Conservation (phyloP, 2,797 vertebrate genomes). For the Cetoscarus ocellatus region DNA sequence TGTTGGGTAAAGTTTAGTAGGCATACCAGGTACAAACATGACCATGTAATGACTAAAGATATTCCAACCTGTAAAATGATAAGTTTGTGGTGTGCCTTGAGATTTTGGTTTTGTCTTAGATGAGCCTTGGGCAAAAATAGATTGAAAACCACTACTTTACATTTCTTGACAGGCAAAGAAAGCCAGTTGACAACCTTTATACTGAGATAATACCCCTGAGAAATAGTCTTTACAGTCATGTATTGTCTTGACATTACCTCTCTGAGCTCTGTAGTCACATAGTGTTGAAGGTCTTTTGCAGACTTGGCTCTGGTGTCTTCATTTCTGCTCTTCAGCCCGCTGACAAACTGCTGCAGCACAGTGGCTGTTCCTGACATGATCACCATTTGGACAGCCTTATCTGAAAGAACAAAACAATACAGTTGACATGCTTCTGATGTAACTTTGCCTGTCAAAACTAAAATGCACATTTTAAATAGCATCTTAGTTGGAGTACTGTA, state of each 20-base stretch:
- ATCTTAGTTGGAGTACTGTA: neutral
- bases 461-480: neutral
- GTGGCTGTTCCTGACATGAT: constrained; percentile 94
- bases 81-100: too few relatives aligned
- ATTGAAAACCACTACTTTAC: too few relatives aligned
- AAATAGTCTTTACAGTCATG: too few relatives aligned
- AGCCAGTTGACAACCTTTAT: too few relatives aligned
- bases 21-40: too few relatives aligned
- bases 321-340: constrained; percentile 94
- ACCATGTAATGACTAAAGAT: too few relatives aligned
- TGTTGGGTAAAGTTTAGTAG: too few relatives aligned
- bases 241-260: constrained; percentile 83
- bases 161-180: too few relatives aligned
- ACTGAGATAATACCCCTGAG: too few relatives aligned
- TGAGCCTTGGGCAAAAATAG: too few relatives aligned
- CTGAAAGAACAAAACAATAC: constrained; percentile 17
- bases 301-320: constrained; percentile 96
- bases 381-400: constrained; percentile 72
- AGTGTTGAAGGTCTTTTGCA: constrained; percentile 98
- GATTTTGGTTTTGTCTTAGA: too few relatives aligned
- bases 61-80: too few relatives aligned
- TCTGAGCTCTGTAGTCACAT: constrained; percentile 97
- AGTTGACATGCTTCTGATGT: neutral
- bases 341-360: constrained; percentile 96
- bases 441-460: neutral